These are phyloP conservation scores for Embiotoca jacksoni DNA, from an alignment of 2,113 vertebrate genomes.

Conservation along the genomic window DNA sequence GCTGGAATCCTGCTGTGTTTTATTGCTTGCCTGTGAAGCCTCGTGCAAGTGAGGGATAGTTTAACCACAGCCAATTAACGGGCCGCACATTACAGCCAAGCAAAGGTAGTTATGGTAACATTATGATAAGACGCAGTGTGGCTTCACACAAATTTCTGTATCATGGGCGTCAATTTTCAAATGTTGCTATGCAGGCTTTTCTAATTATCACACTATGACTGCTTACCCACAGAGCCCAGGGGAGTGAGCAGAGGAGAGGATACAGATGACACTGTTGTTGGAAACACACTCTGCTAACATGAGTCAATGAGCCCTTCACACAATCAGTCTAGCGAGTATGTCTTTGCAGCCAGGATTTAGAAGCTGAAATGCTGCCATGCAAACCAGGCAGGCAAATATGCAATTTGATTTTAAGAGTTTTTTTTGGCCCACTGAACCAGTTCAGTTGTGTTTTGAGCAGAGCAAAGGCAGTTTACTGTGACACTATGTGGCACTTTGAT, in stretches of 20 bases:
- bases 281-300: neutral
- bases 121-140: conserved; percentile 28
- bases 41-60: neutral
- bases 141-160: conserved; percentile 24
- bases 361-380: neutral
- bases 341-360: neutral
- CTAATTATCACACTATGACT: conserved; percentile 28
- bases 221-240: conserved; percentile 19
- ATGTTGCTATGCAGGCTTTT: conserved; percentile 26
- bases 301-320: neutral
- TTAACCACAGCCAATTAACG: conserved; percentile 37
- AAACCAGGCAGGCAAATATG: neutral
- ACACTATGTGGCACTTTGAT: too few species aligned
- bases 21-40: neutral
- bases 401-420: neutral
- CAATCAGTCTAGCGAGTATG: neutral
- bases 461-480: too few species aligned
- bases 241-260: neutral
- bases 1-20: conserved; percentile 31
- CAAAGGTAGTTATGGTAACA: conserved; percentile 28
- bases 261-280: neutral
- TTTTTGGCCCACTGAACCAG: neutral
- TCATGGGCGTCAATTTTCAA: conserved; percentile 13
- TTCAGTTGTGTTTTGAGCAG: neutral
- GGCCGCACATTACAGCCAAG: conserved; percentile 20